Base-by-base conservation (phyloP, 2,113 vertebrate genomes). In the Trachemys scripta region DNA sequence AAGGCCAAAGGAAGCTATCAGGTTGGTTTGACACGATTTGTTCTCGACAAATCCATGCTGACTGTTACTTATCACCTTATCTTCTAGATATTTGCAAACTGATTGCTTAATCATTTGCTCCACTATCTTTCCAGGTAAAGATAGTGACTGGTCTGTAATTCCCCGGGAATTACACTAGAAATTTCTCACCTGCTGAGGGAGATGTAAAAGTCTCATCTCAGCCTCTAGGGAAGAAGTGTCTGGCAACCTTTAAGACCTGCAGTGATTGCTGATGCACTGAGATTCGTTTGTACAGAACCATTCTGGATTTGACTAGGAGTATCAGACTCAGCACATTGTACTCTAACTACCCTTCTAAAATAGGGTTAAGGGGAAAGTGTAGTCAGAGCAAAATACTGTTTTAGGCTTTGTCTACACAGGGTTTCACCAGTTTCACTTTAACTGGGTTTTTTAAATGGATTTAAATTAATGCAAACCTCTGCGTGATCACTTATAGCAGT, bases 341-440 rank as follows among this genome's bases (percentile, higher is more conserved):
- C 38, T 25, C 38, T 25, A 12, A 12, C 5, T 76, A 20, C 72
- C 72, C 20, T 76, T 25, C 69, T 42, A 22, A 38, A 16, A 9
- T 4, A 4, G 14, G 6, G 14, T 25, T 4, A 8, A 24, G 0
- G 1, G 9, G 4, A 16, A 5, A 27, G 12, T 8, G 76, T 8
- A 35, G 10, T 1, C 49, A 35, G 59, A n/a, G 88, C 10, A 1
- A 56, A 65, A 65, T 17, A 35, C 62, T 8, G 3, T 35, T 17
- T n/a, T 69, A n/a, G 65, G 53, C 31, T 45, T 42, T 4, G 0
- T 0, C 5, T 25, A 42, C 49, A 16, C 0, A 0, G 13, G 1
- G 2, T 8, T 80, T 11, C 57, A 49, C 1, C 1, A 80, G 78
- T 72, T 76, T 45, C 45, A 38, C 8, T 17, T 35, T 16, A 76